phyloP scores from a whole-genome alignment of 2,888 invertebrate species.

The Malthinus seriepunctatus region DNA sequence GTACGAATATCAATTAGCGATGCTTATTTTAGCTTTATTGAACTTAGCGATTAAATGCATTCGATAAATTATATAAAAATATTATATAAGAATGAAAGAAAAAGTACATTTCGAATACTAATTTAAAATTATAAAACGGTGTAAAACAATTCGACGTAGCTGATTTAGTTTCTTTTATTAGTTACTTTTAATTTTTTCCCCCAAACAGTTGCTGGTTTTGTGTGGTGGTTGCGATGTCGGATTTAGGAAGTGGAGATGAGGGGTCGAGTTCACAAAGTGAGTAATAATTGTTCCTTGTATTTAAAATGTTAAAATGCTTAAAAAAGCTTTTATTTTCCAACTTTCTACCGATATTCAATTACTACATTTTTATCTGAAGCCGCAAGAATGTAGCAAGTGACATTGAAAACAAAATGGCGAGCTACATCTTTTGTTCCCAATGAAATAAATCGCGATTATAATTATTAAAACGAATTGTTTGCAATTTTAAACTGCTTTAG shows the following conservation, averaged over 20 bases:
- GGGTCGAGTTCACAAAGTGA: slow-evolving; percentile 79
- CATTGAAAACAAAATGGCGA: slow-evolving; percentile 31
- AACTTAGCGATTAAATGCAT: too few relatives aligned
- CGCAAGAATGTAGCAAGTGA: slow-evolving; percentile 16
- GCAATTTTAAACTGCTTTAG: too few relatives aligned
- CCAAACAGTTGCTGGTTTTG: slow-evolving; percentile 52
- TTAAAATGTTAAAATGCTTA: neutral
- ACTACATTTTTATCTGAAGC: neutral
- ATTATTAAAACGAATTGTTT: too few relatives aligned
- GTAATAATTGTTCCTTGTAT: slow-evolving; percentile 49
- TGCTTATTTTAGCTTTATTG: too few relatives aligned
- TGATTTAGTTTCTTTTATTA: neutral
- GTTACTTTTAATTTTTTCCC: slow-evolving; percentile 29
- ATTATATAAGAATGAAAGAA: too few relatives aligned
- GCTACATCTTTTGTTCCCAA: slow-evolving; percentile 17
- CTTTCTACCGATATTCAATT: neutral
- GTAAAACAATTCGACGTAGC: neutral
- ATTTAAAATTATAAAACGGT: too few relatives aligned
- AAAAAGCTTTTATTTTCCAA: neutral
- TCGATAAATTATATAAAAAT: too few relatives aligned
- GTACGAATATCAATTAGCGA: neutral
- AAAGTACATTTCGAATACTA: too few relatives aligned
- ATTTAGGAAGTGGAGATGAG: slow-evolving; percentile 80
- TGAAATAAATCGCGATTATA: neutral
- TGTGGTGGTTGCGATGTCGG: slow-evolving; percentile 67